Percentiles rank a stretch among this genome's conserved stretches.
Conservation (phyloP, 2,888 invertebrate genomes). For the Mellilla xanthometata region DNA sequence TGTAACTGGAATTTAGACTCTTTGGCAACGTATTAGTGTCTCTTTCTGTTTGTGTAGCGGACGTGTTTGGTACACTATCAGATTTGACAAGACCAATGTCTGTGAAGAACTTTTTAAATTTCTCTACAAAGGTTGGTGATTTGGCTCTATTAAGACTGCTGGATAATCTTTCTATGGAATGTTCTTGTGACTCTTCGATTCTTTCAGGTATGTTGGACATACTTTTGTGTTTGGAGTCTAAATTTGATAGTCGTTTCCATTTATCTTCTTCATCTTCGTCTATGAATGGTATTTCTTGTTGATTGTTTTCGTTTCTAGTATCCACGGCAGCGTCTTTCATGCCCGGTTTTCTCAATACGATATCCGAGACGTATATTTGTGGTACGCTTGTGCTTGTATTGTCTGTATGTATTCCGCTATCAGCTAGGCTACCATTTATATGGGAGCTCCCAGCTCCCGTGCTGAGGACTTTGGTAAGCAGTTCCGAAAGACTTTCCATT, state of each 20-base stretch:
- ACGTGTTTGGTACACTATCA: slow-evolving; percentile 44
- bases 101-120: slow-evolving; percentile 72
- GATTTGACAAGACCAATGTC: slow-evolving; percentile 69
- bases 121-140: slow-evolving; percentile 74
- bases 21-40: slow-evolving; percentile 62
- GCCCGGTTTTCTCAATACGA: slow-evolving; percentile 42
- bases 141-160: slow-evolving; percentile 68
- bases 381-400: slow-evolving; percentile 75
- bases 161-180: slow-evolving; percentile 58
- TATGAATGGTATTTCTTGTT: slow-evolving; percentile 76
- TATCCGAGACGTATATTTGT: slow-evolving; percentile 64
- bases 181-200: slow-evolving; percentile 64
- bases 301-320: slow-evolving; percentile 71
- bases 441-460: slow-evolving; percentile 73
- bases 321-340: slow-evolving; percentile 72
- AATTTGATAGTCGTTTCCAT: slow-evolving; percentile 49
- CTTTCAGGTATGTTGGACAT: slow-evolving; percentile 73
- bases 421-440: slow-evolving; percentile 73
- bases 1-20: slow-evolving; percentile 60
- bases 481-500: slow-evolving; percentile 69
- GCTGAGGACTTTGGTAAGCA: slow-evolving; percentile 69
- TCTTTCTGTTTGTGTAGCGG: slow-evolving; percentile 20
- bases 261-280: slow-evolving; percentile 70
- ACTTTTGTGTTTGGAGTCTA: slow-evolving; percentile 67
- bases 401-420: slow-evolving; percentile 76